phyloP scores from a whole-genome alignment of 2,113 vertebrate species.

The Leptosomus discolor region DNA sequence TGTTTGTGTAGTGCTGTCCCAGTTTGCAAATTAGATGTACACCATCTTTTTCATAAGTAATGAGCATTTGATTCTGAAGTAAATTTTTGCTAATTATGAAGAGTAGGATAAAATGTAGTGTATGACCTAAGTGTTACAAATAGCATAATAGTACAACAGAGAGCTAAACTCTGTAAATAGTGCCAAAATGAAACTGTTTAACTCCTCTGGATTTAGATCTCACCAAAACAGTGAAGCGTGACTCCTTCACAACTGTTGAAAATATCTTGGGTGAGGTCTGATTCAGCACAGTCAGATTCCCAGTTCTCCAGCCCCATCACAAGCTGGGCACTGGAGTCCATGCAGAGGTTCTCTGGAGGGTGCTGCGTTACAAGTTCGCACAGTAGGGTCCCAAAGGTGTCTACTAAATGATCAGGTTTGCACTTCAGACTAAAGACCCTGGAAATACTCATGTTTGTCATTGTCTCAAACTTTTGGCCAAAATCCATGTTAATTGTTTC shows the following conservation, averaged over 20 bases:
- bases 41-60: background rate
- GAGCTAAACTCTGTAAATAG: background rate
- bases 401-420: background rate
- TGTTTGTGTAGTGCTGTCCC: background rate
- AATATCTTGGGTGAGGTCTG: background rate
- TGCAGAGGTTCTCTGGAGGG: background rate
- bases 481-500: background rate
- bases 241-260: background rate
- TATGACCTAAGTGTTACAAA: background rate
- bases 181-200: background rate
- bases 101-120: background rate
- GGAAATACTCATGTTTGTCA: background rate
- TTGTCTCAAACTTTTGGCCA: background rate
- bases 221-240: background rate
- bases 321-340: rapidly evolving
- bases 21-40: background rate
- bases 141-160: background rate
- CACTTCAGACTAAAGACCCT: background rate
- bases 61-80: background rate
- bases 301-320: background rate
- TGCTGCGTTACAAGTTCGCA: background rate
- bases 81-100: background rate
- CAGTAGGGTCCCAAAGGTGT: background rate
- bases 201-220: background rate
- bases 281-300: background rate